Evolutionary conservation across 2,888 invertebrate genomes (phyloP), one percentile per base, ranked within the genome.

Genomic region (Thymelicus acteon): DNA sequence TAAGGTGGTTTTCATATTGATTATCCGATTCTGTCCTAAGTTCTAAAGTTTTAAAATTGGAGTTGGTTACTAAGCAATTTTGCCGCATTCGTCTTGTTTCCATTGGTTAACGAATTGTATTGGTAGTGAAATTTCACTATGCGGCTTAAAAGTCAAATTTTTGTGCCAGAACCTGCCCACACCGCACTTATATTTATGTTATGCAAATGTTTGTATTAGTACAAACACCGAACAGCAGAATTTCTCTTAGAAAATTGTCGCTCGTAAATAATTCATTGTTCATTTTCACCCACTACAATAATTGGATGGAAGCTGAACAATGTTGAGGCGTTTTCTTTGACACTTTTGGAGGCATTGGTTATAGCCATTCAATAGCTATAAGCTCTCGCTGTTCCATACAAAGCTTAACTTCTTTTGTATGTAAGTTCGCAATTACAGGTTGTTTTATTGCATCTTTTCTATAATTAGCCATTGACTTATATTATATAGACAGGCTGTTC

Each of bases 221-320:
- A 19, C n/a, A n/a, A 61, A 57, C 60, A 63, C 57, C 65, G 65
- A 61, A 71, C 72, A 58, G 52, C 48, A 58, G 67, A 57, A 72
- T 73, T 85, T 82, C 81, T 84, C 84, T 80, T 78, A 44, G 31
- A 31, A 31, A 44, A 76, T 76, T 76, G 80, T 81, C 77, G 77
- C 80, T 81, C 75, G 79, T 90, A 85, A 90, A 90, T 91, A 80
- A 90, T 90, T 89, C 91, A 90, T 89, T 79, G 72, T 77, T 79
- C 80, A 81, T 81, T 84, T 85, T 84, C 78, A 66, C 10, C 48
- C 60, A 60, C 31, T 31, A 31, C 31, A 31, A 31, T 48, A 15
- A 52, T 12, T 60, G 67, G 3, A 40, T 40, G 7, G 44, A 10
- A 44, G 47, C 37, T 8, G n/a, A 39, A 60, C 48, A n/a, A 67